Percentiles rank a stretch among this genome's conserved stretches.
Conservation (phyloP, 2,888 invertebrate species). For the Campaea margaritaria region DNA sequence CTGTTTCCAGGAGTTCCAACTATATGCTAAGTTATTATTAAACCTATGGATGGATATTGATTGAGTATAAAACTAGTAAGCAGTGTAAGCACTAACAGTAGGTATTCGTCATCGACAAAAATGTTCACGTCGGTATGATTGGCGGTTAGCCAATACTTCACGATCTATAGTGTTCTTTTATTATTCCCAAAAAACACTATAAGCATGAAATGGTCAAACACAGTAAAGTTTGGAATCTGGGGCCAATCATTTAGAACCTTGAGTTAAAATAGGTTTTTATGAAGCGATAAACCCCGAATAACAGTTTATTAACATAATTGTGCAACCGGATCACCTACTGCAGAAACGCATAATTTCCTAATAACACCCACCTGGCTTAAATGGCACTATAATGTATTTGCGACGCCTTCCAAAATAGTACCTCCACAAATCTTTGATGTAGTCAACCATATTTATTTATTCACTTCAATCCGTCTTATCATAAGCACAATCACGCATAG, state of each 20-base stretch:
- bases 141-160: constrained; percentile 57
- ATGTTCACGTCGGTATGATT: constrained; percentile 45
- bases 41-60: too few species aligned
- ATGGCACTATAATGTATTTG: constrained; percentile 73
- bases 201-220: too few species aligned
- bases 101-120: constrained; percentile 53
- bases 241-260: constrained; percentile 2
- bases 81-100: not conserved
- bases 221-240: constrained; percentile 1
- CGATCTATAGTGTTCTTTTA: constrained; percentile 14
- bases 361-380: constrained; percentile 69
- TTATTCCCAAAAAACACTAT: not conserved
- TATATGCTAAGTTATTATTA: too few species aligned
- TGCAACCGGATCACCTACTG: not conserved
- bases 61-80: too few species aligned
- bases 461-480: constrained; percentile 24
- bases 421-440: constrained; percentile 72
- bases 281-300: not conserved
- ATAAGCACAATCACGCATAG: constrained; percentile 37
- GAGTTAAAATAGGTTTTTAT: constrained; percentile 21
- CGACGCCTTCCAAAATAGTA: constrained; percentile 68
- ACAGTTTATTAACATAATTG: constrained; percentile 6
- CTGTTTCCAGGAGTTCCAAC: too few species aligned
- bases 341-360: constrained; percentile 20
- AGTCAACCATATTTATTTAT: constrained; percentile 60